Evolutionary conservation across 53 echinoderm and acorn worm genomes (phyloP), one percentile per base, ranked within the genome.

Genomic region (Crossaster papposus): DNA sequence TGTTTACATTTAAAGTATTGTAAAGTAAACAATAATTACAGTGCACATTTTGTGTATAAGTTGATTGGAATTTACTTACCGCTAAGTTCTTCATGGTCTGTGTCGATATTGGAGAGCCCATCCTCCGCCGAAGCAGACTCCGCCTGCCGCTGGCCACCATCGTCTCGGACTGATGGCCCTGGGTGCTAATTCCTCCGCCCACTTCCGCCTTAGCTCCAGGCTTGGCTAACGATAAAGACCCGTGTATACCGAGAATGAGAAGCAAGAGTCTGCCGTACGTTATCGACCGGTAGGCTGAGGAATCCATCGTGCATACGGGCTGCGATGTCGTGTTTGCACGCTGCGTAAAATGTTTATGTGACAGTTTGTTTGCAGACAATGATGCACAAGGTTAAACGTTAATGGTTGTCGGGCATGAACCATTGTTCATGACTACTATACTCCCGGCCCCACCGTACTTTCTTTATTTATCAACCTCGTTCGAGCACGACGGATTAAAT

Each of bases 281-380:
- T 26, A 36, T n/a, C 34, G 35, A 34, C 30, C 36, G 20, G 35
- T 32, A 12, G 36, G 29, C 82, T n/a, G n/a, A n/a, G n/a, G n/a
- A n/a, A 26, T 82, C 82, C 82, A 82, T 82, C 82, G 70, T 82
- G 65, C n/a, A n/a, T n/a, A n/a, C n/a, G n/a, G n/a, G n/a, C 37
- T 33, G 30, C 81, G 28, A 10, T 26, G 15, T 17, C 81, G 81
- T 81, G 81, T 81, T 81, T 81, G 81, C 30, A 36, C 30, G 55
- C 30, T 34, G 55, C 22, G 15, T 34, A 63, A n/a, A n/a, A 63
- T 81, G 81, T 64, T 81, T 81, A 81, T 63, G 62, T 30, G 68
- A 65, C 37, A 82, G 70, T 65, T 82, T 65, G 38, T 33, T 82
- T 26, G 82, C 82, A 81, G 32, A 81, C 62, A 23, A 26, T 30